A percentile compares a stretch with the other conserved stretches of the same genome.
These are phyloP conservation scores for Amblyteles armatorius DNA, from an alignment of 2,888 invertebrate species.

Conservation along the genomic window DNA sequence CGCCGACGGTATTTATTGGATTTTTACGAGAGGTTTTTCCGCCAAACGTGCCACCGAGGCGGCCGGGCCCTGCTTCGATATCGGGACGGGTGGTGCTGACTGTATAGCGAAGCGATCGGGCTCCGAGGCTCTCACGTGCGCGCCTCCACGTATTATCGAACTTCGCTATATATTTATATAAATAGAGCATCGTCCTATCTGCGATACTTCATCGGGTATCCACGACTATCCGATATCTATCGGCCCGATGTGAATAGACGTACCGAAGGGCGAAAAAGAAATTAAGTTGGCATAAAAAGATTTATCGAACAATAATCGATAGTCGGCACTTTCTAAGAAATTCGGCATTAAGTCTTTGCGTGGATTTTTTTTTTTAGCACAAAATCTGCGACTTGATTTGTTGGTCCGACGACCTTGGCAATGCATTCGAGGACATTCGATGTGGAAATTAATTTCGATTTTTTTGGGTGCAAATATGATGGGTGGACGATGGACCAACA, in stretches of 20 bases:
- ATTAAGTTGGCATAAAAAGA: not conserved
- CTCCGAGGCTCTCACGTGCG: slow-evolving; percentile 24
- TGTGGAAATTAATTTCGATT: not conserved
- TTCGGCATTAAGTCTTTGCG: not conserved
- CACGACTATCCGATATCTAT: slow-evolving; percentile 6
- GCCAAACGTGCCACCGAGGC: slow-evolving; percentile 45
- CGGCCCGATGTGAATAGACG: not conserved
- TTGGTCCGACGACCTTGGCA: not conserved
- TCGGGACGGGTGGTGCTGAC: not conserved
- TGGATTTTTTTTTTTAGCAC: not conserved
- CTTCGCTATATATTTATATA: slow-evolving; percentile 27
- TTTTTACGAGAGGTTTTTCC: slow-evolving; percentile 68
- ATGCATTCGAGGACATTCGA: not conserved
- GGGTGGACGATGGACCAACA: not conserved
- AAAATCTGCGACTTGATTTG: not conserved
- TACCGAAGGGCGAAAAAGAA: no score
- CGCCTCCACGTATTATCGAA: slow-evolving; percentile 33
- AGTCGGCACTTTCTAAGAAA: not conserved
- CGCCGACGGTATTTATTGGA: slow-evolving; percentile 70
- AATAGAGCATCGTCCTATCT: slow-evolving; percentile 10
- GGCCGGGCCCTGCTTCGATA: slow-evolving; percentile 16
- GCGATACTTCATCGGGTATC: slow-evolving; percentile 12
- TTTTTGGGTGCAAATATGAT: not conserved
- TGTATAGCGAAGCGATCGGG: not conserved
- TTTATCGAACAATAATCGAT: not conserved